phyloP scores from a whole-genome alignment of 2,888 invertebrate species.

The Agrotis puta region DNA sequence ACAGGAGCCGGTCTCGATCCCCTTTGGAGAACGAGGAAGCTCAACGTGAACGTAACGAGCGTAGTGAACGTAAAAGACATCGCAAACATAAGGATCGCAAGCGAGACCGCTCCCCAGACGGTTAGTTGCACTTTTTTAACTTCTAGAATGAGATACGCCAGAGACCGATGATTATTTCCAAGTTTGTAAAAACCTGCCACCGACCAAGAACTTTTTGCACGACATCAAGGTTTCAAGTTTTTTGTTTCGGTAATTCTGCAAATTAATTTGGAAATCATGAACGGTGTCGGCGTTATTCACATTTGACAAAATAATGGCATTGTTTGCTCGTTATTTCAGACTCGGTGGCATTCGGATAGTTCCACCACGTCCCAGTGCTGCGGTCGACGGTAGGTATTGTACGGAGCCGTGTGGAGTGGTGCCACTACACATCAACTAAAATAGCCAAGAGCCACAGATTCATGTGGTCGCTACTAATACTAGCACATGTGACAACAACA shows the following conservation, averaged over 20 bases:
- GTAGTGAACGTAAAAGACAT: conserved; percentile 79
- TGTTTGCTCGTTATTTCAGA: conserved; percentile 91
- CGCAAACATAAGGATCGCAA: conserved; percentile 91
- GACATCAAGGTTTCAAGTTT: too few relatives aligned
- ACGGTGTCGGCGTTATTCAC: conserved; percentile 73
- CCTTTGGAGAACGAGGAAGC: conserved; percentile 89
- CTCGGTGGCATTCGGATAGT: conserved; percentile 84
- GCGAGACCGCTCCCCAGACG: conserved; percentile 90
- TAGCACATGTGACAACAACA: too few relatives aligned
- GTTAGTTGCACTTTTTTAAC: conserved; percentile 81
- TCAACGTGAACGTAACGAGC: conserved; percentile 83
- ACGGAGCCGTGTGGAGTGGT: conserved; percentile 30
- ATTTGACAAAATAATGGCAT: conserved; percentile 89
- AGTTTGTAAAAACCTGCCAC: neutral
- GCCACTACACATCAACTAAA: conserved; percentile 13
- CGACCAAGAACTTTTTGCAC: neutral
- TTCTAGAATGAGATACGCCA: conserved; percentile 70
- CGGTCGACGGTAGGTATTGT: conserved; percentile 81
- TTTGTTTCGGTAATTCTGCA: conserved; percentile 2
- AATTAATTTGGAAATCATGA: conserved; percentile 72
- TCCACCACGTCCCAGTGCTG: conserved; percentile 80
- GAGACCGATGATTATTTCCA: conserved; percentile 76
- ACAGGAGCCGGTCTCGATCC: conserved; percentile 91
- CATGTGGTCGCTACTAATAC: neutral
- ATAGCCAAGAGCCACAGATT: conserved; percentile 22